phyloP scores from a whole-genome alignment of 2,113 vertebrate species.

The Beaufortia kweichowensis region DNA sequence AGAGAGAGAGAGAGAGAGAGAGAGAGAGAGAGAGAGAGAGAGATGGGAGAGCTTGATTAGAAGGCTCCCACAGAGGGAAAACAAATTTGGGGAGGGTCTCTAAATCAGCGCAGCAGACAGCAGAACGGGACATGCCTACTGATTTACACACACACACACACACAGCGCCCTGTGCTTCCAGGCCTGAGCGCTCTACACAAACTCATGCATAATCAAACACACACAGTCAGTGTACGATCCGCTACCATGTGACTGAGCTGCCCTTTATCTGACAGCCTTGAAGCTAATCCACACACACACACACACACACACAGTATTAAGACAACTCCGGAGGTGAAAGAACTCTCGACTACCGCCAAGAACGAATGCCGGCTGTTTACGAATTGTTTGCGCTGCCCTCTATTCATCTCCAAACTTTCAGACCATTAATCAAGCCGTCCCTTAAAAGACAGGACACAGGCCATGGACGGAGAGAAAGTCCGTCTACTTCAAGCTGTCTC shows the following conservation, averaged over 20 bases:
- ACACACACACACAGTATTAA: slow-evolving; percentile 9
- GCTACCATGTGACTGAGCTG: slow-evolving; percentile 39
- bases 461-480: slow-evolving; percentile 12
- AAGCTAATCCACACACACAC: slow-evolving; percentile 35
- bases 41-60: slow-evolving; percentile 29
- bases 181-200: slow-evolving; percentile 13
- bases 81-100: slow-evolving; percentile 38
- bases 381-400: slow-evolving; percentile 8
- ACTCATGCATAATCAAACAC: slow-evolving; percentile 47
- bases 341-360: slow-evolving; percentile 12
- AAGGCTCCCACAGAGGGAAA: slow-evolving; percentile 48
- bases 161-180: slow-evolving; percentile 25
- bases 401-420: slow-evolving; percentile 16
- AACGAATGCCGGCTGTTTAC: slow-evolving; percentile 13
- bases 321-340: slow-evolving; percentile 21
- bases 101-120: slow-evolving; percentile 53
- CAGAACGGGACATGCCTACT: slow-evolving; percentile 38
- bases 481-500: neutral
- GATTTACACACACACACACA: slow-evolving; percentile 48
- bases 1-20: neutral
- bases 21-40: neutral
- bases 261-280: slow-evolving; percentile 37
- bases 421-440: slow-evolving; percentile 20
- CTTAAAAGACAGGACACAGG: neutral
- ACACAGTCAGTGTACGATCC: slow-evolving; percentile 18